Percentiles rank a stretch among this genome's conserved stretches.
phyloP scores from a whole-genome alignment of 2,888 invertebrate genomes.

The Cremastinae sp. region DNA sequence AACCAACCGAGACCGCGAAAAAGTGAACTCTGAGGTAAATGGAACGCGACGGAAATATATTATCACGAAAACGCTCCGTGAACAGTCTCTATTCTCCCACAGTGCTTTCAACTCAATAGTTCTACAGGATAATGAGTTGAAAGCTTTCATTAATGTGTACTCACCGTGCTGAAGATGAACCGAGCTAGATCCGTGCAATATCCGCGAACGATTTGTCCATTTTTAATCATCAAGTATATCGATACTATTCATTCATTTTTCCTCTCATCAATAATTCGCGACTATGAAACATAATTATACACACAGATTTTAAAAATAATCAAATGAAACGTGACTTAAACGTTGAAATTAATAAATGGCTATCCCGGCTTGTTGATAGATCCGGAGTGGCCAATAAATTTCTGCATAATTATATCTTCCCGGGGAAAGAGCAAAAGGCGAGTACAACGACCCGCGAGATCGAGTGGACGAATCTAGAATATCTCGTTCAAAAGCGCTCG shows the following conservation, averaged over 20 bases:
- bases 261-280: too few relatives aligned
- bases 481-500: constrained; percentile 13
- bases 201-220: constrained; percentile 39
- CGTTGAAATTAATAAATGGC: too few relatives aligned
- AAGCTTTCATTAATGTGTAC: constrained; percentile 56
- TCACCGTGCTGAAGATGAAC: neutral
- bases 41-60: neutral
- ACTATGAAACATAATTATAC: too few relatives aligned
- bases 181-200: neutral
- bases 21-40: too few relatives aligned
- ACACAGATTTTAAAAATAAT: too few relatives aligned
- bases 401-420: too few relatives aligned
- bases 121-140: constrained; percentile 58
- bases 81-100: constrained; percentile 46
- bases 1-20: neutral
- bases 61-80: constrained; percentile 16
- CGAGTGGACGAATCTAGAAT: constrained; percentile 17
- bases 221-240: too few relatives aligned
- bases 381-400: too few relatives aligned
- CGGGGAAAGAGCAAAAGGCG: too few relatives aligned
- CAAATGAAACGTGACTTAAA: too few relatives aligned
- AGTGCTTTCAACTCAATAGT: constrained; percentile 58
- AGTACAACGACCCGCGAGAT: constrained; percentile 29
- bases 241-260: too few relatives aligned
- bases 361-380: neutral